Evolutionary conservation across 2,888 invertebrate genomes (phyloP), one percentile per base, ranked within the genome.

Genomic region (Hybos culiciformis): DNA sequence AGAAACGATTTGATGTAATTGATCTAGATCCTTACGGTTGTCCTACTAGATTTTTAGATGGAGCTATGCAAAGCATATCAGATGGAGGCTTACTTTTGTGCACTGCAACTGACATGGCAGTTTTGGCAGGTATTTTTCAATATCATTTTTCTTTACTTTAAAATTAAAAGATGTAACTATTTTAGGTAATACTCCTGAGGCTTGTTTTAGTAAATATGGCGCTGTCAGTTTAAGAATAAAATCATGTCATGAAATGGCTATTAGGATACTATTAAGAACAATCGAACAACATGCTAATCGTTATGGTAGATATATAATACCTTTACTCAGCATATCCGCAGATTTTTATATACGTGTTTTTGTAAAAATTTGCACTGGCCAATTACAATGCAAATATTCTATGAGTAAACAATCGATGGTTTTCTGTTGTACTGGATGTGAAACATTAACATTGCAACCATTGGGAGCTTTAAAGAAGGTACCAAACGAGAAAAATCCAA

Each of bases 21-120:
- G 98, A 99, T 64, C 67, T 99, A 44, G 98, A 99, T 68, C 98
- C 98, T 0, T 99, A 97, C 52, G 98, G 98, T 3, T 90, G 91
- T 54, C 93, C 98, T 0, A 80, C 88, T 2, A 77, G 78, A 32
- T 99, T 98, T 67, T 70, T 99, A 0, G 93, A 94, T 59, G 74
- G 83, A 0, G 90, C 92, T 0, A 80, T 96, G 0, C 85, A 88
- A 61, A 77, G 80, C 46, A 68, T 88, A 0, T 71, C 73, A 38
- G 80, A 86, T 51, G 84, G 86, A 12, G 97, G 97, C 0, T 60
- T 99, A 20, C 66, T 99, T 23, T 74, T 96, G 53, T 80, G 98
- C 1, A 99, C 98, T 0, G 96, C 94, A 20, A 99, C 98, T 0
- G 29, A n/a, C 12, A n/a, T n/a, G n/a, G n/a, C n/a, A n/a, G n/a